A percentile compares a stretch with the other conserved stretches of the same genome.
Evolutionary conservation across 2,113 vertebrate species (phyloP).

Genomic region (Dipodomys spectabilis): DNA sequence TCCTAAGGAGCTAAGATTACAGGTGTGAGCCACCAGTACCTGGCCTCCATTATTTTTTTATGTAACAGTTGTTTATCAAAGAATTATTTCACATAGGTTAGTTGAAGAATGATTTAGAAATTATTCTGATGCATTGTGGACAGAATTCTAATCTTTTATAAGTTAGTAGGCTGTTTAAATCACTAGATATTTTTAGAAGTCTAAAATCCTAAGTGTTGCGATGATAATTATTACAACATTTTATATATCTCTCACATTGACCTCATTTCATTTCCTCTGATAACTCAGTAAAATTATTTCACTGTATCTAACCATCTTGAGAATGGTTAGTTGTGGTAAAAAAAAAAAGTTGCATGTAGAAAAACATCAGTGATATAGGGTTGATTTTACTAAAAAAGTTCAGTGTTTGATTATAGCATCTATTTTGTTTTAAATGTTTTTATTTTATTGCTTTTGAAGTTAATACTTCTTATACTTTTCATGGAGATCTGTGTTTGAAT

Average conservation of each 20-base stretch:
- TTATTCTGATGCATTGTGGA: not conserved
- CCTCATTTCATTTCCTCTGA: not conserved
- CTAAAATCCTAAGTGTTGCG: not conserved
- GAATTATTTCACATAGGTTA: not conserved
- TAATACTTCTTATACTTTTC: not conserved
- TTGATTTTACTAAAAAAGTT: not conserved
- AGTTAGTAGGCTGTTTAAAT: not conserved
- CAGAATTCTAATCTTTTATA: not conserved
- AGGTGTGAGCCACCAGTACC: no score
- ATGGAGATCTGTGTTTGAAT: slow-evolving; percentile 27
- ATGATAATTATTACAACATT: not conserved
- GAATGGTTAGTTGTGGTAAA: not conserved
- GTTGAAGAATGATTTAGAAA: not conserved
- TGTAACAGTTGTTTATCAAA: not conserved
- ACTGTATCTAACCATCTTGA: not conserved
- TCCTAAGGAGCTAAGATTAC: no score
- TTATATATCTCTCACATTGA: not conserved
- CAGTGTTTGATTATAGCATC: slow-evolving; percentile 1
- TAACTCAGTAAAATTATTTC: not conserved
- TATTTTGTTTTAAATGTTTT: slow-evolving; percentile 21
- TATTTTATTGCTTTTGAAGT: slow-evolving; percentile 31
- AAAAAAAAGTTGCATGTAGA: not conserved
- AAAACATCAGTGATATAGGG: not conserved
- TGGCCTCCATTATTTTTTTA: no score
- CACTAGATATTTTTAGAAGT: not conserved